phyloP scores from a whole-genome alignment of 2,797 vertebrate genomes.

The Petrocephalus sullivani region DNA sequence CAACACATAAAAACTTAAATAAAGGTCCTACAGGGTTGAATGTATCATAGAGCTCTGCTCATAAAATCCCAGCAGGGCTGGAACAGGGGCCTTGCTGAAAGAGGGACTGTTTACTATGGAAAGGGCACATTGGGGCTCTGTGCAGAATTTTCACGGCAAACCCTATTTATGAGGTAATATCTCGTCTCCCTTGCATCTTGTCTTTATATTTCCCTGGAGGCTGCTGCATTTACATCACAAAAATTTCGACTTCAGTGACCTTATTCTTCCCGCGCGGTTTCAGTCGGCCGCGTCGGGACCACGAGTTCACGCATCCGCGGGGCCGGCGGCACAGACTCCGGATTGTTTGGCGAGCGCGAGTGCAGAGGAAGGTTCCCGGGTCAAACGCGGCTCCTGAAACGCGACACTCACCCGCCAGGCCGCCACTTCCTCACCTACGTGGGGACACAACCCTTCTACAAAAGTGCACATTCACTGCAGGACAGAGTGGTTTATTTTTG shows the following conservation, averaged over 20 bases:
- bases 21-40: not conserved
- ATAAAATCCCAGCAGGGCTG: not conserved
- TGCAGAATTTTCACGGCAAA: not conserved
- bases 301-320: constrained; percentile 50
- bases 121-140: not conserved
- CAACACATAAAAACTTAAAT: not conserved
- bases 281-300: constrained; percentile 54
- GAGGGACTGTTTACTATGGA: not conserved
- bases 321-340: constrained; percentile 33
- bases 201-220: constrained; percentile 64
- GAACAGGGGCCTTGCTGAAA: constrained; percentile 8
- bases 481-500: constrained; percentile 28
- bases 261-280: constrained; percentile 46
- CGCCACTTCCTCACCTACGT: constrained; percentile 26
- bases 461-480: not conserved
- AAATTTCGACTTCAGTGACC: constrained; percentile 61
- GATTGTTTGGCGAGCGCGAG: constrained; percentile 27
- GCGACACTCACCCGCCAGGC: constrained; percentile 44
- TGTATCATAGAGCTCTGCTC: not conserved
- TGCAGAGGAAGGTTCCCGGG: constrained; percentile 28
- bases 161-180: constrained; percentile 35
- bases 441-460: constrained; percentile 37
- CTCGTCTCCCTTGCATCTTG: constrained; percentile 52
- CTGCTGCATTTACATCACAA: constrained; percentile 74
- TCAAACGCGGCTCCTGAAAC: constrained; percentile 27